Evolutionary conservation across 2,888 invertebrate species (phyloP), one percentile per base, ranked within the genome.

Genomic region (Cosmia pyralina): DNA sequence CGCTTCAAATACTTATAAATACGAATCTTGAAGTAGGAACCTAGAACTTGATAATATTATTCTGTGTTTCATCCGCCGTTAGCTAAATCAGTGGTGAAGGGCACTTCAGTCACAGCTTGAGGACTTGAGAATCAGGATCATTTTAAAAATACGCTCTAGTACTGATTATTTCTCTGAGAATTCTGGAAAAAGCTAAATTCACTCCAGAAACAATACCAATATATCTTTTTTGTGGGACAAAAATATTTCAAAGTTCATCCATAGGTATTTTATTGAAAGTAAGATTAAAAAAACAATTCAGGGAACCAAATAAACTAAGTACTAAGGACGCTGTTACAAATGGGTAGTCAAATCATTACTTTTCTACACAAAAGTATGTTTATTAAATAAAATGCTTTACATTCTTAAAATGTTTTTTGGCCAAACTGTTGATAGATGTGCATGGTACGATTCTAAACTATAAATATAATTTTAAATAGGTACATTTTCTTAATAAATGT

Each of bases 291-390:
- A 52, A 80, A 34, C 28, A 58, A 59, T 44, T 34, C 17, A 59
- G 13, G 7, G 17, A 48, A 41, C 41, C 2, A 50, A 71, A 79
- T 79, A 73, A 66, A 76, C 38, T 28, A 28, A 28, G 28, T 28
- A 28, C 3, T 28, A 48, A 59, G 59, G n/a, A n/a, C n/a, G n/a
- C n/a, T n/a, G n/a, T n/a, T n/a, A n/a, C n/a, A n/a, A n/a, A n/a
- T n/a, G n/a, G n/a, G n/a, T n/a, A n/a, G n/a, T n/a, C n/a, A n/a
- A n/a, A n/a, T n/a, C n/a, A n/a, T n/a, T n/a, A n/a, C n/a, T n/a
- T n/a, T n/a, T n/a, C n/a, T n/a, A n/a, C n/a, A n/a, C n/a, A n/a
- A n/a, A n/a, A n/a, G n/a, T n/a, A n/a, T n/a, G n/a, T n/a, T n/a
- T n/a, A n/a, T n/a, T n/a, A n/a, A n/a, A n/a, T n/a, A n/a, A n/a